Percentiles rank a stretch among this genome's conserved stretches.
Conservation (phyloP, 30 jellyfish, hydroid and myxozoan species). For the Pelagia noctiluca region DNA sequence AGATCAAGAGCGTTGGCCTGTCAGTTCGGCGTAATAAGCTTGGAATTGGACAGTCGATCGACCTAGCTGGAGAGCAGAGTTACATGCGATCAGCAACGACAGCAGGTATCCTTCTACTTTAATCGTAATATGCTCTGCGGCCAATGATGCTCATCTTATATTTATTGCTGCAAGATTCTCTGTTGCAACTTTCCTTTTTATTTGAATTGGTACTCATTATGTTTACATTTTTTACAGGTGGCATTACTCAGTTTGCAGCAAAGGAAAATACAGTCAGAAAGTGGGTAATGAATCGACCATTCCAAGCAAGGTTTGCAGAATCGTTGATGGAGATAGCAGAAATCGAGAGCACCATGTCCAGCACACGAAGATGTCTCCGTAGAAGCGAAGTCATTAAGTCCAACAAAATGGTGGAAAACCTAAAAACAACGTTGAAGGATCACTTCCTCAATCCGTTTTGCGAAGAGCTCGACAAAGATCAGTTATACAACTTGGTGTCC, state of each 20-base stretch:
- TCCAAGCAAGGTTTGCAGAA: slow-evolving; percentile 38
- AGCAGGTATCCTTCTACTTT: too few species aligned
- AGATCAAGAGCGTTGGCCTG: slow-evolving; percentile 21
- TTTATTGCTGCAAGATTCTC: too few species aligned
- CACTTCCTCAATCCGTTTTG: slow-evolving; percentile 47
- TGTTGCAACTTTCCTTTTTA: too few species aligned
- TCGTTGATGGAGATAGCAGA: slow-evolving; percentile 41
- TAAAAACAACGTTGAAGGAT: neutral
- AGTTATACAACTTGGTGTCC: slow-evolving; percentile 45
- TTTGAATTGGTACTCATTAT: too few species aligned
- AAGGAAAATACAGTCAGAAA: slow-evolving; percentile 14
- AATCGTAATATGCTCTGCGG: too few species aligned
- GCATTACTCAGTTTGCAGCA: slow-evolving; percentile 27
- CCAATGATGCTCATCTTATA: too few species aligned
- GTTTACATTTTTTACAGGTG: too few species aligned
- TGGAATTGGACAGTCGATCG: too few species aligned
- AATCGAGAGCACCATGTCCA: neutral
- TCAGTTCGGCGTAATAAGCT: too few species aligned
- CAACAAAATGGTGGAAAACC: slow-evolving; percentile 16
- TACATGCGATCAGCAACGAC: slow-evolving; percentile 50
- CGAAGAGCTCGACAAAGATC: slow-evolving; percentile 1
- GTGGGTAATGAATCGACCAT: slow-evolving; percentile 65
- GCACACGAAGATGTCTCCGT: slow-evolving; percentile 40
- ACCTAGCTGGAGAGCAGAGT: slow-evolving; percentile 63
- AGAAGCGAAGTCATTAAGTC: slow-evolving; percentile 26